Conservation (phyloP, 2,113 vertebrate genomes). For the Megaceryle torquata region DNA sequence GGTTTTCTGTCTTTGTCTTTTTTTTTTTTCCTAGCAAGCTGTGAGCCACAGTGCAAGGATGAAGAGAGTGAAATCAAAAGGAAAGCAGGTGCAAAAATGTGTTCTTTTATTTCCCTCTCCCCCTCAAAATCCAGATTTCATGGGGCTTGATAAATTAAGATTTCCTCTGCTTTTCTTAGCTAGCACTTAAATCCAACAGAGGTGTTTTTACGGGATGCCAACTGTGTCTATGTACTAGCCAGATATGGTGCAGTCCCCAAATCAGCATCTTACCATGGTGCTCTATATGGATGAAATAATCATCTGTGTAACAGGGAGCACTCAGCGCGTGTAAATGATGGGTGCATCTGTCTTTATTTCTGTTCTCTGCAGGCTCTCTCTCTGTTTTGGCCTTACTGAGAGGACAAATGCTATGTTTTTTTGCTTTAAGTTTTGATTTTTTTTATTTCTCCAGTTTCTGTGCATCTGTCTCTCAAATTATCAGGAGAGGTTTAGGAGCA, state of each 20-base stretch:
- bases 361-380: not conserved
- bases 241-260: constrained; percentile 14
- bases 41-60: not conserved
- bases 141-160: not conserved
- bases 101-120: not conserved
- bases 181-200: not conserved
- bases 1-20: not conserved
- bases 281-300: not conserved
- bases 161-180: not conserved
- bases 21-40: not conserved
- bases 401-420: not conserved
- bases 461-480: not conserved
- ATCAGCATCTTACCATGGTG: not conserved
- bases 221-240: not conserved
- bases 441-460: not conserved
- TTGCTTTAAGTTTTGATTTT: not conserved
- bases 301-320: not conserved
- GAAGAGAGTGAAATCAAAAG: not conserved
- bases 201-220: constrained; percentile 2
- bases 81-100: not conserved
- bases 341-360: not conserved
- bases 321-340: not conserved
- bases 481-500: not conserved
- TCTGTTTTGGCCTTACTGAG: not conserved
- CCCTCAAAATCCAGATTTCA: not conserved